A percentile compares a stretch with the other conserved stretches of the same genome.
Evolutionary conservation across 2,888 invertebrate genomes (phyloP).

Genomic region (Choreutis nemorana): DNA sequence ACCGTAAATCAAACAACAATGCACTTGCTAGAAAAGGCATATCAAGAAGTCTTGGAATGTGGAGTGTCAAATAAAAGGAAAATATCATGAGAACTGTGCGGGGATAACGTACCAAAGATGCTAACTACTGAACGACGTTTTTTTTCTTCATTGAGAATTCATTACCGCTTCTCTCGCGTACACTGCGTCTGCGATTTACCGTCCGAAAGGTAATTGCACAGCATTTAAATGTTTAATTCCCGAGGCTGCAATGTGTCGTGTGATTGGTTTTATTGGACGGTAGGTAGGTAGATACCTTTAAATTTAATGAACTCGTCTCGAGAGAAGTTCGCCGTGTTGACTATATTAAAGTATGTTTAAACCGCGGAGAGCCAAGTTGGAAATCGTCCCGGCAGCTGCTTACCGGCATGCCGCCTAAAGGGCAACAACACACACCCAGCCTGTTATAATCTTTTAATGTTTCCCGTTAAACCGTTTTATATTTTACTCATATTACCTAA

Average conservation of each 20-base stretch:
- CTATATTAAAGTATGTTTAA: constrained; percentile 6
- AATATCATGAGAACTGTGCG: no score
- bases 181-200: constrained; percentile 39
- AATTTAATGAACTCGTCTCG: constrained; percentile 37
- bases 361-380: constrained; percentile 21
- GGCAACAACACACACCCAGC: no score
- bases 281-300: constrained; percentile 23
- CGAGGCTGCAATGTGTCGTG: constrained; percentile 27
- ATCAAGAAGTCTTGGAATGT: no score
- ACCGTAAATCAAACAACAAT: no score
- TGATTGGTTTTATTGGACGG: constrained; percentile 34
- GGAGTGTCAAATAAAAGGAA: no score
- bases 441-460: no score
- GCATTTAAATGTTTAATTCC: constrained; percentile 43
- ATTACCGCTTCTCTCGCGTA: constrained; percentile 29
- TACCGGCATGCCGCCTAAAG: constrained; percentile 21
- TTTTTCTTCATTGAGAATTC: constrained; percentile 44
- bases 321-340: constrained; percentile 11
- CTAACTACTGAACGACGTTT: no score
- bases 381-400: constrained; percentile 24
- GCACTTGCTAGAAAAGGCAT: no score
- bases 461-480: no score
- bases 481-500: no score
- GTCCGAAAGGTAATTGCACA: constrained; percentile 41
- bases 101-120: no score